Conservation (phyloP, 2,113 vertebrate genomes). For the Acrocephalus arundinaceus region DNA sequence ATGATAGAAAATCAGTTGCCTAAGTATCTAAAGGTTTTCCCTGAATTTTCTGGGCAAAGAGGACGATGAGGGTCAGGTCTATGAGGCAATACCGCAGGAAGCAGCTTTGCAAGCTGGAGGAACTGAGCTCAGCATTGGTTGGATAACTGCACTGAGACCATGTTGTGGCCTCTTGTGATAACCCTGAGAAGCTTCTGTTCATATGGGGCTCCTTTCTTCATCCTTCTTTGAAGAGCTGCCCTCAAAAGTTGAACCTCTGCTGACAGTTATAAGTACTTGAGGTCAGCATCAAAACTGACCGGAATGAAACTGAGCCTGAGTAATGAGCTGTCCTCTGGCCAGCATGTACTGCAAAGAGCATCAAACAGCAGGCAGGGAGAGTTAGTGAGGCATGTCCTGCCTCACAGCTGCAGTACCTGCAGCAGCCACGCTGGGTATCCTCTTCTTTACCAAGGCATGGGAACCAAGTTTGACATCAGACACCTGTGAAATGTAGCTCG, state of each 20-base stretch:
- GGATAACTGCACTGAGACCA: accelerated
- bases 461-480: not conserved
- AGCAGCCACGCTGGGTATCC: accelerated
- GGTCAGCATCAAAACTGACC: not conserved
- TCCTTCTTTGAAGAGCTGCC: accelerated
- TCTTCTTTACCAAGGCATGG: not conserved
- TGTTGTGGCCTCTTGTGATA: accelerated
- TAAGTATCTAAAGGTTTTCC: not conserved
- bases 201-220: not conserved
- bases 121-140: not conserved
- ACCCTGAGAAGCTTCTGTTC: not conserved
- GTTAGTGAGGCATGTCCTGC: accelerated
- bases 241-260: not conserved
- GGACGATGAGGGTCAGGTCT: not conserved
- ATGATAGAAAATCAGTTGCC: not conserved
- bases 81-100: not conserved
- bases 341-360: not conserved
- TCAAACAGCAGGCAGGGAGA: not conserved
- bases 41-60: not conserved
- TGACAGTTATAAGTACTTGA: not conserved
- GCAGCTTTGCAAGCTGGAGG: not conserved
- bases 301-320: not conserved
- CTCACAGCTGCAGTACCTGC: not conserved
- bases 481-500: not conserved
- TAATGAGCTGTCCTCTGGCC: not conserved